Evolutionary conservation across 2,113 vertebrate species (phyloP), one percentile per base, ranked within the genome.

Genomic region (Malurus elegans): DNA sequence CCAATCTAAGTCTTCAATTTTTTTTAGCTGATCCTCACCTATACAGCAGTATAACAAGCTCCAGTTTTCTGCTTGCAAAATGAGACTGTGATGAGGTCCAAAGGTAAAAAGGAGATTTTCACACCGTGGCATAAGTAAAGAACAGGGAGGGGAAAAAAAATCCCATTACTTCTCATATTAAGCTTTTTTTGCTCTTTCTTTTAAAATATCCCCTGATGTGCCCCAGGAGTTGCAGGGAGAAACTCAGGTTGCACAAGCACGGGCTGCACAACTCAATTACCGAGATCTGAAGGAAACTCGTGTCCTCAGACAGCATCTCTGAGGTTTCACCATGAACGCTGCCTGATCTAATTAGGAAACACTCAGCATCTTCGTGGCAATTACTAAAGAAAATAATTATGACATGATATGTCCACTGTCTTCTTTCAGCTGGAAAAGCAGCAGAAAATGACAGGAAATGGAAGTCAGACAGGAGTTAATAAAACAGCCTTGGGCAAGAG

Each of bases 371-470:
- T 96, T 72, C 7, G 23, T 26, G 50, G 83, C 90, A 93, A 92
- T 96, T 93, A 91, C 88, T 95, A 79, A 93, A 88, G 88, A 94
- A 96, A 95, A 94, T 90, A 97, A 96, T 95, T 94, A 91, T 76
- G 79, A 90, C 82, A 54, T 67, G 90, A 82, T 76, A 51, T 54
- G 81, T 56, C 92, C 84, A 67, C 79, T 94, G 91, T 91, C 85
- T 95, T 96, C 70, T 81, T 96, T 97, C 84, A 96, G 87, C 94
- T 76, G 88, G 78, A 88, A 88, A 79, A 88, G 79, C 64, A 93
- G 86, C 65, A 86, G 66, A 90, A 93, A 93, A 91, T 75, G 88
- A 88, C 83, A 94, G 84, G 88, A 93, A 96, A 91, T 91, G 94
- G 65, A 93, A 94, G 84, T 92, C 0, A 0, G 81, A 28, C 2